phyloP scores from a whole-genome alignment of 1,140 invertebrate genomes.

The Orchestia grillus region DNA sequence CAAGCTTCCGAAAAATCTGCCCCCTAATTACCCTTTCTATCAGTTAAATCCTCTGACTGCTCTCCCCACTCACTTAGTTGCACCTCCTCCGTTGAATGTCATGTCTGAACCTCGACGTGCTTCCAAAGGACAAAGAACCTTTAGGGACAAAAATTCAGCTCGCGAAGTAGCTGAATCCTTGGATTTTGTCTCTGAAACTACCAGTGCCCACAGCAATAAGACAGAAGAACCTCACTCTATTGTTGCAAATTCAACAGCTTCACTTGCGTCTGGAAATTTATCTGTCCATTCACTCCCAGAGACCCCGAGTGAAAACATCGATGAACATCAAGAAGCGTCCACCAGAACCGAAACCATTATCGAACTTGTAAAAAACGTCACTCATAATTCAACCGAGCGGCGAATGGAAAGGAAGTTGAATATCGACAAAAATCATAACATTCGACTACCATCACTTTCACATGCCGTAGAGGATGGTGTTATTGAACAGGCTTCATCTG shows the following conservation, averaged over 20 bases:
- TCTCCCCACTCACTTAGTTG: slow-evolving; percentile 20
- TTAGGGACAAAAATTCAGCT: neutral
- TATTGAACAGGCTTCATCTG: neutral
- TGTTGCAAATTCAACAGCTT: neutral
- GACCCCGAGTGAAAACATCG: neutral
- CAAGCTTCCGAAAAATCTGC: slow-evolving; percentile 24
- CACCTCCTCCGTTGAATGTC: neutral
- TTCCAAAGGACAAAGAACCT: neutral
- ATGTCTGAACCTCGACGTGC: neutral
- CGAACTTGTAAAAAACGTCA: neutral
- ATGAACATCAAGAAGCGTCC: neutral
- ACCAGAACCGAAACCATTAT: neutral
- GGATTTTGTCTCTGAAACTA: neutral
- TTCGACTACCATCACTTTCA: neutral
- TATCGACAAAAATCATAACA: neutral
- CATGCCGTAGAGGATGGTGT: neutral
- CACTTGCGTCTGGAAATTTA: neutral
- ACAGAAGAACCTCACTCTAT: neutral
- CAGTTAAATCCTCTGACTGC: slow-evolving; percentile 25
- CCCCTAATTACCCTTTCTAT: slow-evolving; percentile 27
- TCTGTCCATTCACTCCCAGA: neutral
- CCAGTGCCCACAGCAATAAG: neutral
- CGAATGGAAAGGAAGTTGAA: neutral
- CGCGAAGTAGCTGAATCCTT: neutral
- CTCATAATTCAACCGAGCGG: neutral